phyloP scores from a whole-genome alignment of 1,140 invertebrate species.

The Tetragonula clypearis region DNA sequence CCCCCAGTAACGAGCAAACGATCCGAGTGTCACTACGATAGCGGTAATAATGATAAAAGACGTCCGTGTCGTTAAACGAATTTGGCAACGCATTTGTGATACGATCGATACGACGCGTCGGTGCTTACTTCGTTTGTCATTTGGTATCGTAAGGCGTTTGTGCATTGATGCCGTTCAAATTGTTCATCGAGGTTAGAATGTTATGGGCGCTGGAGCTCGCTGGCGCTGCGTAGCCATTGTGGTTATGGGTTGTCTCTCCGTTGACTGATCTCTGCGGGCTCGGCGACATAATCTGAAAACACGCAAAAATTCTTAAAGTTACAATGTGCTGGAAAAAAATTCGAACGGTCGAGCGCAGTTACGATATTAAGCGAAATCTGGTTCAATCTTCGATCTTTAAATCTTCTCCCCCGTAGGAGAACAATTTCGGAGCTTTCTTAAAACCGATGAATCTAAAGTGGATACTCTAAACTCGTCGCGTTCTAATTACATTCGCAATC shows the following conservation, averaged over 20 bases:
- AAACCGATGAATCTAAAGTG: not conserved
- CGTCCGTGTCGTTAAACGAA: constrained; percentile 37
- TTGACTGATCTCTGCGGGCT: constrained; percentile 75
- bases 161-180: constrained; percentile 80
- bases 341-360: not conserved
- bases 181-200: constrained; percentile 78
- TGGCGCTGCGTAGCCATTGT: constrained; percentile 80
- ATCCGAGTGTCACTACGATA: constrained; percentile 40
- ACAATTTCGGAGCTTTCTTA: too few relatives aligned
- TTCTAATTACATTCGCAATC: constrained; percentile 54
- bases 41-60: constrained; percentile 28
- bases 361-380: not conserved
- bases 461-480: not conserved
- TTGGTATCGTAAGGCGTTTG: constrained; percentile 78
- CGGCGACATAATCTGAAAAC: constrained; percentile 69
- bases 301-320: constrained; percentile 57
- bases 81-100: constrained; percentile 36
- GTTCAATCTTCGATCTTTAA: not conserved
- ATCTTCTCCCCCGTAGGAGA: not conserved
- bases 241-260: constrained; percentile 76
- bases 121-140: constrained; percentile 80
- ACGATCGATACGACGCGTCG: constrained; percentile 57
- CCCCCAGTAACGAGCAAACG: constrained; percentile 12
- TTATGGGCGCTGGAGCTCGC: constrained; percentile 75
- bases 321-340: not conserved